Base-by-base conservation (phyloP, 2,113 vertebrate species). In the Pedionomus torquatus region DNA sequence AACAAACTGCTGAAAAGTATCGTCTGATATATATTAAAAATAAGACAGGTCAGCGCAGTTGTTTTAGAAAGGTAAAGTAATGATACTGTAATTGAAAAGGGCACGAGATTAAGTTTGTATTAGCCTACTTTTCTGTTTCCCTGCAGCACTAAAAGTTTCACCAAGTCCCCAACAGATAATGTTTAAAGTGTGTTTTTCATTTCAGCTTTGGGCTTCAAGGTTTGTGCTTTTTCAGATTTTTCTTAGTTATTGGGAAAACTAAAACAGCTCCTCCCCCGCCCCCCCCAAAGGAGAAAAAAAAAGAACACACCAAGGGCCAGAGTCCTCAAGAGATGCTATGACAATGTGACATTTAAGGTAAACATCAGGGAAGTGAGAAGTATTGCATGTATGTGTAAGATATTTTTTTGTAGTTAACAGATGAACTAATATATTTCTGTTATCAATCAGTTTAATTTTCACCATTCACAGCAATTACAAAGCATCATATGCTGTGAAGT, bases 221-320 rank as follows among this genome's bases (percentile, higher is more conserved):
- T 28, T 77, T 0, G 0, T 64, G 39, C 7, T 72, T 69, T 52
- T 52, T 15, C 9, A 72, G 0, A 8, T 7, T 7, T 39, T 41
- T 82, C n/a, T 43, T 68, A 44, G 6, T 20, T 8, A 60, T 55
- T 64, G 24, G 58, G 65, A 70, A 92, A 66, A 35, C 23, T 46
- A n/a, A 52, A 60, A 8, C 33, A 81, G 71, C 9, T 33, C n/a
- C n/a, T 16, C 15, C 24, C 11, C 9, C 7, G 11, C 37, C 37
- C 17, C 25, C 10, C 13, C 12, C 26, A 57, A 41, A 71, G 48
- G 30, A 46, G 48, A 4, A 58, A 24, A 44, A 80, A 8, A 48
- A 25, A 58, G 13, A 64, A 65, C 23, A 46, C 2, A 39, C 25
- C 30, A 44, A 87, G 44, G 74, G 26, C 49, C 13, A 35, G 25